phyloP scores from a whole-genome alignment of 2,797 vertebrate genomes.

The Eptatretus atami region DNA sequence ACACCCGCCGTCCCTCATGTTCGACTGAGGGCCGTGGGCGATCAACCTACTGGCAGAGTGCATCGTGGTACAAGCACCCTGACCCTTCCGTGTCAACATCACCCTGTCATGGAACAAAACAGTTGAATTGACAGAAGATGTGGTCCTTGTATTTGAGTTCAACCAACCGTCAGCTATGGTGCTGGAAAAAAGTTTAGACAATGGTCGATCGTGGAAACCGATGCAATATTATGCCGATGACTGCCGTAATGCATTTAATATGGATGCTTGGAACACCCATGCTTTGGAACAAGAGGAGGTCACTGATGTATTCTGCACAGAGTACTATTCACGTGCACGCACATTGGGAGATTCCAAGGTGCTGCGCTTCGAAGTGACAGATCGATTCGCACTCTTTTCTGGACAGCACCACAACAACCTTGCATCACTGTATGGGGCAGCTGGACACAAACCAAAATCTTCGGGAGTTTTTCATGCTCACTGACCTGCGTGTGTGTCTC shows the following conservation, averaged over 20 bases:
- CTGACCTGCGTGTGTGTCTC: conserved; percentile 56
- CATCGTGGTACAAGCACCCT: conserved; percentile 73
- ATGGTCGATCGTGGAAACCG: conserved; percentile 72
- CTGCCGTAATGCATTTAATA: conserved; percentile 79
- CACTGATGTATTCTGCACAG: conserved; percentile 91
- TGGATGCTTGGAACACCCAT: conserved; percentile 73
- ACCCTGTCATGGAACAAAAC: conserved; percentile 95
- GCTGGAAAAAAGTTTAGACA: conserved; percentile 79
- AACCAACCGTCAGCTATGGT: conserved; percentile 90
- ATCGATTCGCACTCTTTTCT: conserved; percentile 57
- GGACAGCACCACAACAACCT: conserved; percentile 44
- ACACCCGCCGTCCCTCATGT: conserved; percentile 79
- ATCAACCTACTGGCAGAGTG: conserved; percentile 88
- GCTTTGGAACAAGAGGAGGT: conserved; percentile 65
- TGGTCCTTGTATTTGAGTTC: conserved; percentile 78
- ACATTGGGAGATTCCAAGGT: conserved; percentile 68
- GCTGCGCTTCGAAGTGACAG: conserved; percentile 52
- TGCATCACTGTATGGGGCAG: conserved; percentile 48
- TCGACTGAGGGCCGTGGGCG: conserved; percentile 80
- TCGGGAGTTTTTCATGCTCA: conserved; percentile 82
- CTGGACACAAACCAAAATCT: conserved; percentile 84
- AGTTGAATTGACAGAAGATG: conserved; percentile 85
- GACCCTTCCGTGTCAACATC: conserved; percentile 65
- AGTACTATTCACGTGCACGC: conserved; percentile 79
- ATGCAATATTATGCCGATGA: conserved; percentile 94